Conservation (phyloP, 2,888 invertebrate species). For the Nebria salina region DNA sequence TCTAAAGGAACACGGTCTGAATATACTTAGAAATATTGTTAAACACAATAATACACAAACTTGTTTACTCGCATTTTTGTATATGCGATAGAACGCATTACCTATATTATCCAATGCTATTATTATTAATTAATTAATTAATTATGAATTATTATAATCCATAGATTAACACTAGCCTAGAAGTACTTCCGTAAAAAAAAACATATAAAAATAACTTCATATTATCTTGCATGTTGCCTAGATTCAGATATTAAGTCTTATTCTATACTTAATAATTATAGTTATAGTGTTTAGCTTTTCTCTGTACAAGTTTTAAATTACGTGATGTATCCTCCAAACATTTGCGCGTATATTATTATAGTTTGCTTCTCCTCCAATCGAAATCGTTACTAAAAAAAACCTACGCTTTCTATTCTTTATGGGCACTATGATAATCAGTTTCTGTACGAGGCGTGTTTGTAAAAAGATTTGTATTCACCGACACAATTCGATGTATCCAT, state of each 20-base stretch:
- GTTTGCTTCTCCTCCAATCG: conserved; percentile 47
- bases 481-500: conserved; percentile 15
- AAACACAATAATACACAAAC: conserved; percentile 22
- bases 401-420: not conserved
- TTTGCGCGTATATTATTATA: conserved; percentile 48
- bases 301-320: conserved; percentile 50
- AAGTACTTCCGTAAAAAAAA: conserved; percentile 60
- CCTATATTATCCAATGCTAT: conserved; percentile 46
- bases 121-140: conserved; percentile 53
- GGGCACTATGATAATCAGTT: conserved; percentile 5
- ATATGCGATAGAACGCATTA: conserved; percentile 14
- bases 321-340: conserved; percentile 38
- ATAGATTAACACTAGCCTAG: conserved; percentile 61
- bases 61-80: conserved; percentile 8
- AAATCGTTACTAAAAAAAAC: not conserved
- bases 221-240: conserved; percentile 62
- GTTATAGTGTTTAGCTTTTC: conserved; percentile 60
- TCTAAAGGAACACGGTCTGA: conserved; percentile 10
- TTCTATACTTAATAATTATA: conserved; percentile 59
- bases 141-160: conserved; percentile 57
- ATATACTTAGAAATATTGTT: conserved; percentile 24
- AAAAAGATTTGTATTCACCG: not conserved
- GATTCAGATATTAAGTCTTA: conserved; percentile 58
- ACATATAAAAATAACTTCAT: conserved; percentile 58
- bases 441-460: not conserved